Evolutionary conservation across 2,113 vertebrate genomes (phyloP).

Genomic region (Ophthalmolycus amberensis): DNA sequence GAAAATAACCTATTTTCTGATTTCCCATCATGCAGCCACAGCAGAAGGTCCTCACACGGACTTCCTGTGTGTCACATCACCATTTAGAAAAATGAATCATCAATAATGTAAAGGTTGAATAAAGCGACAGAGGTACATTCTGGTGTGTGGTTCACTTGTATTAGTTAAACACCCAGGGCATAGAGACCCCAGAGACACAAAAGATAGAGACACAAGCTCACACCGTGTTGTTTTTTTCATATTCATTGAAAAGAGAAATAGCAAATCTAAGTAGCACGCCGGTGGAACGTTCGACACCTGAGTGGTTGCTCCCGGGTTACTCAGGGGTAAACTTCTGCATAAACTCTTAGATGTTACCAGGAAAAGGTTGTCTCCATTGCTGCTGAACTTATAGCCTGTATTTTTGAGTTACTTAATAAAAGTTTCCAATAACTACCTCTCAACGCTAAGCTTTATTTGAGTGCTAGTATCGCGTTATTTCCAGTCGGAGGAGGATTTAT

Average conservation of each 20-base stretch:
- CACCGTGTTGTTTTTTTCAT: background rate
- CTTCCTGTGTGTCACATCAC: background rate
- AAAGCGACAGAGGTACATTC: background rate
- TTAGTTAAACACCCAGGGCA: background rate
- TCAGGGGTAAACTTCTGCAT: background rate
- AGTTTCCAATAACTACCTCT: background rate
- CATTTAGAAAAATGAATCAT: background rate
- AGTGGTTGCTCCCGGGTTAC: background rate
- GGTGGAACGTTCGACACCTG: background rate
- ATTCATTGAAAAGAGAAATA: background rate
- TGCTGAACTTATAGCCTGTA: background rate
- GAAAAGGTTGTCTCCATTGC: background rate
- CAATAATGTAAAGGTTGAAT: background rate
- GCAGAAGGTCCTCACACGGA: conserved; percentile 2
- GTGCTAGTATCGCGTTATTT: background rate
- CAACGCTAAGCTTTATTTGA: background rate
- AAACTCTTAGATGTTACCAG: background rate
- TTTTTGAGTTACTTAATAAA: background rate
- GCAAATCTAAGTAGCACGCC: background rate
- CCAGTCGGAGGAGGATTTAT: background rate
- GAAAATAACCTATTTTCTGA: conserved; percentile 21
- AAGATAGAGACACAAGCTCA: background rate
- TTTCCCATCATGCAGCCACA: background rate
- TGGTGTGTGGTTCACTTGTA: background rate
- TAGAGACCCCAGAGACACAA: background rate